These are phyloP conservation scores for Dysidea cf. avara DNA, from an alignment of 37 sponge, comb jelly and placozoan species.

Conservation along the genomic window DNA sequence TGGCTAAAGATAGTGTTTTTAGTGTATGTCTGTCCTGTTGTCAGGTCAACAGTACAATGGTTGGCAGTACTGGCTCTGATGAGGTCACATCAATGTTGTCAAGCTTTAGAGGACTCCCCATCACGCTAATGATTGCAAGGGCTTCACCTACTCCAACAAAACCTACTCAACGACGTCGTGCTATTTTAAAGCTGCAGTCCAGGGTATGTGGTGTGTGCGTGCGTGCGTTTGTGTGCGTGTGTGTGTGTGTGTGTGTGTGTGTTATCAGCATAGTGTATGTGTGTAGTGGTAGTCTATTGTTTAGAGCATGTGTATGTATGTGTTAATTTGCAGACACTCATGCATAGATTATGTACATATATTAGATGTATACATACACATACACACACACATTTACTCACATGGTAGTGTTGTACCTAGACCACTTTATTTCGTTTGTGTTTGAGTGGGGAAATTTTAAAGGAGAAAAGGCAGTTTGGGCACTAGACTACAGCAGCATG, in stretches of 20 bases:
- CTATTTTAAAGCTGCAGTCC: neutral
- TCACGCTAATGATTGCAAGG: neutral
- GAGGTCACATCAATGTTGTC: too few relatives aligned
- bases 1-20: too few relatives aligned
- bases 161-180: neutral
- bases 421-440: neutral
- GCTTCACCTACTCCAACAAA: neutral
- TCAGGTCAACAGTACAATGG: too few relatives aligned
- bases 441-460: neutral
- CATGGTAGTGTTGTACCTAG: neutral
- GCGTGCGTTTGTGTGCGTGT: neutral
- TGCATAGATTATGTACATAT: neutral
- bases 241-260: constrained; percentile 4
- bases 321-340: neutral
- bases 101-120: too few relatives aligned
- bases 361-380: neutral
- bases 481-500: neutral
- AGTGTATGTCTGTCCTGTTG: too few relatives aligned
- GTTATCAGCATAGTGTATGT: neutral
- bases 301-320: neutral
- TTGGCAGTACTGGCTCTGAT: too few relatives aligned
- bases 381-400: neutral
- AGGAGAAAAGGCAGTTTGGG: neutral
- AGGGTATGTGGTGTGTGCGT: neutral
- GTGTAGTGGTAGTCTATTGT: neutral